Conservation (phyloP, 2,888 invertebrate species). For the Criorhina ranunculi region DNA sequence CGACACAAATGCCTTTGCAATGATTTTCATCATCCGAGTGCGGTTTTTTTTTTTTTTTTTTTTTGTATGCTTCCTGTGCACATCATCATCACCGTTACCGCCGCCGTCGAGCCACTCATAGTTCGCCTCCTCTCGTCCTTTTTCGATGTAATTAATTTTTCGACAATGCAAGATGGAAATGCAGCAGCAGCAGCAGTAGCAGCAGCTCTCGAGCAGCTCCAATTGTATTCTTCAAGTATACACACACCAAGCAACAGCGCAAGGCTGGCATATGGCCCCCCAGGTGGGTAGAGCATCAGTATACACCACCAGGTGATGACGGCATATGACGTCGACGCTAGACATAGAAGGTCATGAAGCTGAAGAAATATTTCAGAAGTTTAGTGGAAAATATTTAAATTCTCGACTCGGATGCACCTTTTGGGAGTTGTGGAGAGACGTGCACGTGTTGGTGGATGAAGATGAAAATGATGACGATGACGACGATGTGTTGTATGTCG, state of each 20-base stretch:
- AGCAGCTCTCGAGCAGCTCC: conserved; percentile 28
- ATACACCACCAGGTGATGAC: conserved; percentile 47
- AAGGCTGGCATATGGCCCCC: conserved; percentile 50
- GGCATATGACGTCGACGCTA: conserved; percentile 41
- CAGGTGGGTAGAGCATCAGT: too few species aligned
- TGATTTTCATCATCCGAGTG: conserved; percentile 66
- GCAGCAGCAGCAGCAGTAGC: conserved; percentile 24
- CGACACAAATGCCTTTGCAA: conserved; percentile 45
- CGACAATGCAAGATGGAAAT: conserved; percentile 73
- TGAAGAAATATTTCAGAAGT: conserved; percentile 72
- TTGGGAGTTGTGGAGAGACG: conserved; percentile 31
- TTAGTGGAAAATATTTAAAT: conserved; percentile 71
- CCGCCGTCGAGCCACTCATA: conserved; percentile 63
- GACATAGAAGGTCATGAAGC: conserved; percentile 74
- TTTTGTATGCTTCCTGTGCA: conserved; percentile 44
- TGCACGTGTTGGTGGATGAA: conserved; percentile 61
- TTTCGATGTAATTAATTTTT: conserved; percentile 76
- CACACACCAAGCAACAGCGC: conserved; percentile 3
- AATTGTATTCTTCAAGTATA: conserved; percentile 52
- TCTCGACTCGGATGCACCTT: conserved; percentile 47
- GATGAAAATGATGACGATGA: conserved; percentile 33
- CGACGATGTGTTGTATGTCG: conserved; percentile 50
- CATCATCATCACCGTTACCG: conserved; percentile 45
- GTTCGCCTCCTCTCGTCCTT: conserved; percentile 53
- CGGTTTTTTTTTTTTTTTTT: too few species aligned